Evolutionary conservation across 2,113 vertebrate genomes (phyloP), one percentile per base, ranked within the genome.

Genomic region (Poicephalus gulielmi): DNA sequence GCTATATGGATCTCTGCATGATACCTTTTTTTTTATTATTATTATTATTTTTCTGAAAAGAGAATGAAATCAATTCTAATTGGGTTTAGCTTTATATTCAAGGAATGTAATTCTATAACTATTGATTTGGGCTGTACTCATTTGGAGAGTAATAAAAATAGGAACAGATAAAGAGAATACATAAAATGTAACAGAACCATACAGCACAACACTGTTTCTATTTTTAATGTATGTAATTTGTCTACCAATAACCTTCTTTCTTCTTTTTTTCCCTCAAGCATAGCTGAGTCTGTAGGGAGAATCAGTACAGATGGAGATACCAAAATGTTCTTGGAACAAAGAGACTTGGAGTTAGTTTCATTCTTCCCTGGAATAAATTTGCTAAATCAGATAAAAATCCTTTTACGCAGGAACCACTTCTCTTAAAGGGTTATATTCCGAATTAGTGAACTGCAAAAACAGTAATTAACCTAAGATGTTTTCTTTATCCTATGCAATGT

Each of bases 31-130:
- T 44, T 46, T 60, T 77, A 37, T 78, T 81, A 78, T 77, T 98
- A 23, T 33, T 98, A 23, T 33, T 66, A 49, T 82, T 93, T 85
- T 98, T 98, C 98, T 97, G 96, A 97, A 98, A 98, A 98, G 97
- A 98, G 97, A 97, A 97, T 98, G 98, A 98, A 98, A 99, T 99
- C 99, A 99, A 99, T 99, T 98, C 98, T 98, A 98, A 98, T 98
- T 98, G 96, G 97, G 95, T 98, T 98, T 97, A 98, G 97, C 98
- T 98, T 98, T 98, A 98, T 99, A 98, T 98, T 99, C 98, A 98
- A 99, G 98, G 98, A 98, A 98, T 96, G 97, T 99, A 99, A 99
- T 99, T 99, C 98, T 98, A 98, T 99, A 99, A 98, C 97, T 98
- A 99, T 99, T 98, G 99, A 99, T 99, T 98, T 92, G 94, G 96